These are phyloP conservation scores for human DNA, from an alignment of 2,113 vertebrate species.

Conservation along the genomic window DNA sequence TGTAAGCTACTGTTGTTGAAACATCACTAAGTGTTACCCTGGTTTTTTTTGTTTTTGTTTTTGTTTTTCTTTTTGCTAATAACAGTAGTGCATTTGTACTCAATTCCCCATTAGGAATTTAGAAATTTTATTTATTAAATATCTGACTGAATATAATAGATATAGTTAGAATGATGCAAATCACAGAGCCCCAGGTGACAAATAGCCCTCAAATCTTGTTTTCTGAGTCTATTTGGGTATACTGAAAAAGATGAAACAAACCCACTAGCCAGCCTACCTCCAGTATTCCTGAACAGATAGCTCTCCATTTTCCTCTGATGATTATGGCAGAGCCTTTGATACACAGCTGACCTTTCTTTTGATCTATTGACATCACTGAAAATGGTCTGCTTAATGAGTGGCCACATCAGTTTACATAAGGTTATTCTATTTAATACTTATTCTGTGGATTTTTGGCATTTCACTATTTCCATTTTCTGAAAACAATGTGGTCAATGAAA, in stretches of 20 bases:
- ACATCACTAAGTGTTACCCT: background rate
- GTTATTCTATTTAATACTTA: background rate
- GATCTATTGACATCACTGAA: background rate
- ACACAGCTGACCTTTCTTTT: background rate
- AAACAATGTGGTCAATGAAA: background rate
- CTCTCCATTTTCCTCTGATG: background rate
- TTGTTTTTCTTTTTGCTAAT: background rate
- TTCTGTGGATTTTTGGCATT: background rate
- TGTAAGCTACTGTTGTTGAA: background rate
- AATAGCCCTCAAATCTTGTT: background rate
- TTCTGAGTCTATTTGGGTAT: background rate
- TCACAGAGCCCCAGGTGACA: background rate
- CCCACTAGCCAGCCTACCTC: background rate
- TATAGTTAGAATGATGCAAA: background rate
- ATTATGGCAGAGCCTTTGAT: background rate
- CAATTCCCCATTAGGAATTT: background rate
- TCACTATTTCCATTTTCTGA: background rate
- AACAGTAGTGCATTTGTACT: background rate
- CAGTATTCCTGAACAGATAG: background rate
- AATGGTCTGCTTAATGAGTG: background rate
- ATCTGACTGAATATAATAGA: background rate
- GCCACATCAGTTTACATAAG: background rate
- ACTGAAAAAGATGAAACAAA: background rate
- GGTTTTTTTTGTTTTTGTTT: background rate
- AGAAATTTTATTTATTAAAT: conserved; percentile 12